phyloP scores from a whole-genome alignment of 1,140 invertebrate species.

The Drosophila ananassae region DNA sequence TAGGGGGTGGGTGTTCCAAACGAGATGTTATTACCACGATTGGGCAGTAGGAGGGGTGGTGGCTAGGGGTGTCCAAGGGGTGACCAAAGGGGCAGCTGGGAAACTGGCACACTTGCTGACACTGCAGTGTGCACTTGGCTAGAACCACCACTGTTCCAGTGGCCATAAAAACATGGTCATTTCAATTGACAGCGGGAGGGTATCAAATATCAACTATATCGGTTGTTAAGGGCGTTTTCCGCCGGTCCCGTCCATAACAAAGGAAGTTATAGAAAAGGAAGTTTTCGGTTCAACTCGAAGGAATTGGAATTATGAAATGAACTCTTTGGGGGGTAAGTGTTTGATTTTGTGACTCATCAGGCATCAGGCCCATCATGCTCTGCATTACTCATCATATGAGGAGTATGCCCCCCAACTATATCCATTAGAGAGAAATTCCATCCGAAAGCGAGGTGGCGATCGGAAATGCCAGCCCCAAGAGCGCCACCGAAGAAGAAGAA shows the following conservation, averaged over 20 bases:
- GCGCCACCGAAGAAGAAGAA: not conserved
- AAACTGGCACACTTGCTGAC: constrained; percentile 49
- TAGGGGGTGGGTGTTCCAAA: constrained; percentile 15
- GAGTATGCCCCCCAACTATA: not conserved
- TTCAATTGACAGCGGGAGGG: constrained; percentile 33
- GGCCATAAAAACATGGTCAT: constrained; percentile 18
- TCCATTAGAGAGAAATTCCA: not conserved
- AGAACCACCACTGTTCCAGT: constrained; percentile 47
- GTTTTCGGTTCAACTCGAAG: not conserved
- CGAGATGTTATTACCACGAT: constrained; percentile 9
- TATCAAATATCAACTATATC: constrained; percentile 47
- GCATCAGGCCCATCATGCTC: no score
- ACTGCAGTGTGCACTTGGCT: constrained; percentile 41
- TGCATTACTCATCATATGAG: no score
- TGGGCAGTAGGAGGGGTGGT: constrained; percentile 4
- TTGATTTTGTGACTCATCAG: no score
- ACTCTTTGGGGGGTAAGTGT: no score
- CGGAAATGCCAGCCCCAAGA: constrained; percentile 38
- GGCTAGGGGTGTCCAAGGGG: constrained; percentile 10
- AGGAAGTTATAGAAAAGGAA: constrained; percentile 5
- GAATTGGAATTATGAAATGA: no score
- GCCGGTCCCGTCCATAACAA: constrained; percentile 46
- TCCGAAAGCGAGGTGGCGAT: constrained; percentile 1
- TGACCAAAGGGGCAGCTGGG: constrained; percentile 24
- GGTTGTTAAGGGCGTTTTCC: constrained; percentile 76